Conservation (phyloP, 2,113 vertebrate genomes). For the Thunnus maccoyii region DNA sequence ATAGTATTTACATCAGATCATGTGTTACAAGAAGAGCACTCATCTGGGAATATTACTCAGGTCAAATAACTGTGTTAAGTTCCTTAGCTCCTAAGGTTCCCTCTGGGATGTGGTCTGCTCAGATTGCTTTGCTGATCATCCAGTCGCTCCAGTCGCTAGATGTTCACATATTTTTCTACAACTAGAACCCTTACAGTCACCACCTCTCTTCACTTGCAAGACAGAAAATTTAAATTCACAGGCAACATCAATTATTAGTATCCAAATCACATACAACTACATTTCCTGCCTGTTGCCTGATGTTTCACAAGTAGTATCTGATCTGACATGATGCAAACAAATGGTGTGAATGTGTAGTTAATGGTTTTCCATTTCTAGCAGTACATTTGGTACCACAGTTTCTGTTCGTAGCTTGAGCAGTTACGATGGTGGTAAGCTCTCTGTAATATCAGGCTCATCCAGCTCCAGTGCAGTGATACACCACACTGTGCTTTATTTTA, state of each 20-base stretch:
- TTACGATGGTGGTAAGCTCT: not conserved
- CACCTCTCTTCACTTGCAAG: not conserved
- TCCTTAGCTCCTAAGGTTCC: not conserved
- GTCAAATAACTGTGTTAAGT: constrained; percentile 22
- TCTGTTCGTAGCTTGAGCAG: not conserved
- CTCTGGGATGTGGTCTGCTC: not conserved
- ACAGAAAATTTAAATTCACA: not conserved
- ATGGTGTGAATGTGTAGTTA: not conserved
- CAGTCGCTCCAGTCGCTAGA: too few relatives aligned
- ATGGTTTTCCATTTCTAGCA: constrained; percentile 6
- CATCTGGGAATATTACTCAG: constrained; percentile 22
- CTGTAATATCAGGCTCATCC: not conserved
- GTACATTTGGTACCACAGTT: not conserved
- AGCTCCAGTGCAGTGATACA: not conserved
- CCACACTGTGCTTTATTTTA: not conserved
- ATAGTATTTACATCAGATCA: constrained; percentile 24
- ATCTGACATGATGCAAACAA: not conserved
- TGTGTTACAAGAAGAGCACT: not conserved
- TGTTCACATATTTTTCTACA: not conserved
- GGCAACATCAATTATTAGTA: not conserved
- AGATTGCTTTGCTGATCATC: not conserved
- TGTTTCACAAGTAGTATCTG: not conserved
- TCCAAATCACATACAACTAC: not conserved
- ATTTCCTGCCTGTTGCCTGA: not conserved
- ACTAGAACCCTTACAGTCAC: not conserved